Evolutionary conservation across 2,888 invertebrate genomes (phyloP).

Genomic region (Smittia aterrima): DNA sequence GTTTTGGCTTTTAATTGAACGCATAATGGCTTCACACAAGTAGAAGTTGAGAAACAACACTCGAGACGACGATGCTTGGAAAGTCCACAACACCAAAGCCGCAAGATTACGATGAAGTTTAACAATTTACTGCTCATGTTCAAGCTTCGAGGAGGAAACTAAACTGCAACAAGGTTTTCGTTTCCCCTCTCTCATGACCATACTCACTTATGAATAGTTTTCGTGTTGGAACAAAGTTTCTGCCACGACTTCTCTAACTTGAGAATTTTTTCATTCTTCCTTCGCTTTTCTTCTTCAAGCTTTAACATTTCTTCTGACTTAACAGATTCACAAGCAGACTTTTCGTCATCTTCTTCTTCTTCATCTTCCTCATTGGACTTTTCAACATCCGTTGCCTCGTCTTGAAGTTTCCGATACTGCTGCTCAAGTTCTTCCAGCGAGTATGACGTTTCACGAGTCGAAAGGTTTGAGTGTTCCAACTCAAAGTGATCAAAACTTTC

Average conservation of each 20-base stretch:
- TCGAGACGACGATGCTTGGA: not conserved
- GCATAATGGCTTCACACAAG: slow-evolving; percentile 7
- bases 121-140: not conserved
- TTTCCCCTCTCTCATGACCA: not conserved
- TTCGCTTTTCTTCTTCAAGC: not conserved
- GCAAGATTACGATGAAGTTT: slow-evolving; percentile 13
- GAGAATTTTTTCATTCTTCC: slow-evolving; percentile 32
- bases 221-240: slow-evolving; percentile 30
- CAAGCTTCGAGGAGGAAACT: not conserved
- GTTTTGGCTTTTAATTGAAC: slow-evolving; percentile 8
- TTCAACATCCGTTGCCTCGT: not conserved
- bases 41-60: not conserved
- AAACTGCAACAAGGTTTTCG: not conserved
- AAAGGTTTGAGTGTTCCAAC: not conserved
- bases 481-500: slow-evolving; percentile 18
- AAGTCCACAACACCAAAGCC: not conserved
- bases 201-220: slow-evolving; percentile 39
- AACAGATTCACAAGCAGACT: not conserved
- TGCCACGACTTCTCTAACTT: slow-evolving; percentile 41
- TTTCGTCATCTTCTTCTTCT: slow-evolving; percentile 4
- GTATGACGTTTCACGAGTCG: slow-evolving; percentile 36
- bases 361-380: not conserved
- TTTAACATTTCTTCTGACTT: slow-evolving; percentile 28
- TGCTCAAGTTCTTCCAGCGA: slow-evolving; percentile 12
- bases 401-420: not conserved